Evolutionary conservation across 1,140 invertebrate genomes (phyloP).

Genomic region (Melipona quadrifasciata): DNA sequence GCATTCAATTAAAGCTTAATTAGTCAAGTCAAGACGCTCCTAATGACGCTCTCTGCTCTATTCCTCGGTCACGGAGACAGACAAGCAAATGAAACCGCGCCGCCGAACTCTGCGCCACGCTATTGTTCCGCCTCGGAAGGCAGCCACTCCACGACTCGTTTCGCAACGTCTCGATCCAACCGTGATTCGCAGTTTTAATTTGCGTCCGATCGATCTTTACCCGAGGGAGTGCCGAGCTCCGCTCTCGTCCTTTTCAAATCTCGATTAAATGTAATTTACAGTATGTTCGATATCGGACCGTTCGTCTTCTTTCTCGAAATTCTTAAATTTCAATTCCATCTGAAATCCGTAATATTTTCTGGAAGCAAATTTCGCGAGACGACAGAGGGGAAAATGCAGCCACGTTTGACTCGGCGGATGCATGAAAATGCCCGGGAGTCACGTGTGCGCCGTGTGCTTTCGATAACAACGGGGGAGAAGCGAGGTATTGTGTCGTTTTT

Average conservation of each 20-base stretch:
- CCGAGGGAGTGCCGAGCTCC: too few relatives aligned
- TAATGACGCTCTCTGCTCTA: slow-evolving; percentile 27
- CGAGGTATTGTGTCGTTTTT: slow-evolving; percentile 56
- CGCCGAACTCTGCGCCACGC: not conserved
- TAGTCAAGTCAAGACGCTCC: slow-evolving; percentile 70
- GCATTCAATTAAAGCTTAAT: slow-evolving; percentile 78
- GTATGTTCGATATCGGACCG: too few relatives aligned
- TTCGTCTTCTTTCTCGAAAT: too few relatives aligned
- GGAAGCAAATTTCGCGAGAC: not conserved
- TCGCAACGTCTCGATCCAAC: not conserved
- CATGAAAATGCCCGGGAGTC: slow-evolving; percentile 3
- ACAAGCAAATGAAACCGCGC: slow-evolving; percentile 2
- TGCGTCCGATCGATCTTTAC: too few relatives aligned
- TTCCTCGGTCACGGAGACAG: slow-evolving; percentile 33
- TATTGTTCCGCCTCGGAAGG: slow-evolving; percentile 19
- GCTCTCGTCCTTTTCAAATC: too few relatives aligned
- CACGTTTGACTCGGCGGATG: not conserved
- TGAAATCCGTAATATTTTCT: too few relatives aligned
- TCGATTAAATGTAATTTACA: too few relatives aligned
- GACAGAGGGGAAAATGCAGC: not conserved
- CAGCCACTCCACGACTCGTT: not conserved
- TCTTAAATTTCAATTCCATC: not conserved
- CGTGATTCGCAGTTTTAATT: too few relatives aligned
- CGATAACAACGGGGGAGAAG: slow-evolving; percentile 25
- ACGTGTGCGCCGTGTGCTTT: slow-evolving; percentile 25